A percentile compares a stretch with the other conserved stretches of the same genome.
Conservation (phyloP, 1,140 invertebrate species). For the Leptinotarsa defecta region DNA sequence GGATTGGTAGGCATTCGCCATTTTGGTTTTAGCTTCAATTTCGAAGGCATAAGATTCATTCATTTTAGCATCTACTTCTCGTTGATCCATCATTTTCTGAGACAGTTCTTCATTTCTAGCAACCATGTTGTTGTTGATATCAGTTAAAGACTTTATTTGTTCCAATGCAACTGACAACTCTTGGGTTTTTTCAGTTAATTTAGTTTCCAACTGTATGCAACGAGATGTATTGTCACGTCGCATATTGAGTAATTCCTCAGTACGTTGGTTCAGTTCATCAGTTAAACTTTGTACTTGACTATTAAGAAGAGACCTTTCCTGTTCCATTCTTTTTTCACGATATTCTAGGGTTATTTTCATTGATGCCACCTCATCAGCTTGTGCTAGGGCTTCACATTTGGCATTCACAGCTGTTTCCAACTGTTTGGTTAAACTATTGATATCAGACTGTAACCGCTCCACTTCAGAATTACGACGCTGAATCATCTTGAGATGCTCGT, state of each 20-base stretch:
- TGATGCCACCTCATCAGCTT: slow-evolving; percentile 79
- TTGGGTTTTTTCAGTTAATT: slow-evolving; percentile 78
- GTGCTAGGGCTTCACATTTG: slow-evolving; percentile 82
- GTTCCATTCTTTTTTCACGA: slow-evolving; percentile 81
- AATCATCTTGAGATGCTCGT: slow-evolving; percentile 69
- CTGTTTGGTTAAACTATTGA: slow-evolving; percentile 67
- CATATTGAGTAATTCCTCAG: slow-evolving; percentile 74
- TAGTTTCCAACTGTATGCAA: slow-evolving; percentile 73
- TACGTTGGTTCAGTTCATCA: slow-evolving; percentile 75
- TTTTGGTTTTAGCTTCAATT: slow-evolving; percentile 79
- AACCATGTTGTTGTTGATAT: slow-evolving; percentile 69
- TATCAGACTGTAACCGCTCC: slow-evolving; percentile 68
- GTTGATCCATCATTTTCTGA: slow-evolving; percentile 75
- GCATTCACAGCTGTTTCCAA: slow-evolving; percentile 70
- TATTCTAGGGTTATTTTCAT: slow-evolving; percentile 77
- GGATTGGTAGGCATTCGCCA: slow-evolving; percentile 84
- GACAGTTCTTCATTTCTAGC: slow-evolving; percentile 73
- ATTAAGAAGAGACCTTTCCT: slow-evolving; percentile 74
- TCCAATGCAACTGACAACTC: slow-evolving; percentile 73
- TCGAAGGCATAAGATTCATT: slow-evolving; percentile 84
- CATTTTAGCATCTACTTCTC: slow-evolving; percentile 74
- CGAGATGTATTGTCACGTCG: slow-evolving; percentile 75
- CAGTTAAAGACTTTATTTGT: slow-evolving; percentile 66
- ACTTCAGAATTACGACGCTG: slow-evolving; percentile 72
- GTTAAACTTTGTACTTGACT: slow-evolving; percentile 78